Conservation (phyloP, 2,797 vertebrate genomes). For the Pseudomugil gertrudae region DNA sequence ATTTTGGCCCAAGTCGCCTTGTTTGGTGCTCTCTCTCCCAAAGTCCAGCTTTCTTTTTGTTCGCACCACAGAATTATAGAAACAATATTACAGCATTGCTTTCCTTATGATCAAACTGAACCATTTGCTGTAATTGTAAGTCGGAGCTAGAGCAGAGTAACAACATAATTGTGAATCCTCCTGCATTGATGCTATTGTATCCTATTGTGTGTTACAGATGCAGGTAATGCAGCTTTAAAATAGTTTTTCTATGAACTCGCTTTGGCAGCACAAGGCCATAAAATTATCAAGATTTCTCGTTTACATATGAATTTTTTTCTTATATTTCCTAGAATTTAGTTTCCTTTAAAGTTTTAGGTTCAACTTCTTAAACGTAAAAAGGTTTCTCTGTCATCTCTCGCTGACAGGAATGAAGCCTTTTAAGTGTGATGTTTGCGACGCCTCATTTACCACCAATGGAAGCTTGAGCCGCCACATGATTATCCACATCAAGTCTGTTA, state of each 20-base stretch:
- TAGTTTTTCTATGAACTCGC: background rate
- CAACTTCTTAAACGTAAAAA: background rate
- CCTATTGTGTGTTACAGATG: background rate
- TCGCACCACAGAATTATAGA: background rate
- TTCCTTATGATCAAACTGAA: background rate
- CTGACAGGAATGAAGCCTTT: constrained; percentile 92
- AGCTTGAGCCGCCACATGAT: constrained; percentile 97
- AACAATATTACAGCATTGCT: background rate
- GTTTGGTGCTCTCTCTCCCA: background rate
- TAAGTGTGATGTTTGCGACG: constrained; percentile 90
- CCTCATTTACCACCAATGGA: constrained; percentile 96
- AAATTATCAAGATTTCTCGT: background rate
- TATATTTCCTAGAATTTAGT: background rate
- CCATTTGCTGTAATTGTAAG: background rate
- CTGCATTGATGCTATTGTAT: too few relatives aligned
- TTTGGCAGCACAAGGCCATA: background rate
- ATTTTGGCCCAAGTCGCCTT: background rate
- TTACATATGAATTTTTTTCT: background rate
- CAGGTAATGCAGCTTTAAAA: background rate
- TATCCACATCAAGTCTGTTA: constrained; percentile 94
- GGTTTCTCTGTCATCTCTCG: background rate
- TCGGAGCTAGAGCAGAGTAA: background rate
- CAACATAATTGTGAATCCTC: too few relatives aligned
- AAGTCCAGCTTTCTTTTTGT: background rate
- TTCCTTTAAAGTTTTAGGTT: background rate